A percentile compares a stretch with the other conserved stretches of the same genome.
Conservation (phyloP, 2,113 vertebrate species). For the Clinocottus analis region DNA sequence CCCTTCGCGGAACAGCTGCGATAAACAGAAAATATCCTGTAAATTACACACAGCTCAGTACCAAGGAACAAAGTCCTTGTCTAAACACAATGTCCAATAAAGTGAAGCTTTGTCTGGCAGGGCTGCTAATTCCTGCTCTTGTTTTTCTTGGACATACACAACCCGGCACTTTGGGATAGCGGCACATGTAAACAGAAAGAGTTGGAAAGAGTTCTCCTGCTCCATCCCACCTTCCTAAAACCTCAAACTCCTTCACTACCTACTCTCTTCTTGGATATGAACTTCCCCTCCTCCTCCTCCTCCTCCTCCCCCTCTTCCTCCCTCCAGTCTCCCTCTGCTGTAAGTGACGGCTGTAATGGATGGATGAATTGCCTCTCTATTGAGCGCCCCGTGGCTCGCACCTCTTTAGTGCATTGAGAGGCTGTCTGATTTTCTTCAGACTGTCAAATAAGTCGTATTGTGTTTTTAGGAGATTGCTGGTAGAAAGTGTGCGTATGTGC, state of each 20-base stretch:
- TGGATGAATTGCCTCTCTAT: constrained; percentile 59
- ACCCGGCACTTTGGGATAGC: constrained; percentile 28
- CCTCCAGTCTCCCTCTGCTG: constrained; percentile 27
- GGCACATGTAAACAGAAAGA: constrained; percentile 49
- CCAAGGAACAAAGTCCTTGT: constrained; percentile 51
- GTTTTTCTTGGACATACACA: constrained; percentile 54
- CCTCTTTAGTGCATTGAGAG: constrained; percentile 63
- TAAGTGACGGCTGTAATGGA: constrained; percentile 57
- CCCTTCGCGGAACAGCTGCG: constrained; percentile 36
- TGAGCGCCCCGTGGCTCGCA: constrained; percentile 42
- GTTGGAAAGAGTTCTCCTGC: constrained; percentile 17
- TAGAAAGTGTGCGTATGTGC: constrained; percentile 31
- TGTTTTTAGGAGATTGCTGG: constrained; percentile 42
- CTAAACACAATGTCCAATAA: constrained; percentile 67
- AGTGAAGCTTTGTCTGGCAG: constrained; percentile 53
- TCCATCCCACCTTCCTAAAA: constrained; percentile 12
- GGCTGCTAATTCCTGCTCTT: constrained; percentile 47
- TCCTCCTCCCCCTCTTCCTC: constrained; percentile 4
- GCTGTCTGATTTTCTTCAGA: constrained; percentile 53
- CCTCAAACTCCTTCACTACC: constrained; percentile 7
- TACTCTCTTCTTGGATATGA: constrained; percentile 7
- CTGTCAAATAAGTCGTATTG: constrained; percentile 61
- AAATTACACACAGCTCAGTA: constrained; percentile 50
- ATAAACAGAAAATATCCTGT: constrained; percentile 55
- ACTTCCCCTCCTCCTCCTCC: not conserved